A percentile compares a stretch with the other conserved stretches of the same genome.
Evolutionary conservation across 2,113 vertebrate genomes (phyloP).

Genomic region (Aplodontia rufa): DNA sequence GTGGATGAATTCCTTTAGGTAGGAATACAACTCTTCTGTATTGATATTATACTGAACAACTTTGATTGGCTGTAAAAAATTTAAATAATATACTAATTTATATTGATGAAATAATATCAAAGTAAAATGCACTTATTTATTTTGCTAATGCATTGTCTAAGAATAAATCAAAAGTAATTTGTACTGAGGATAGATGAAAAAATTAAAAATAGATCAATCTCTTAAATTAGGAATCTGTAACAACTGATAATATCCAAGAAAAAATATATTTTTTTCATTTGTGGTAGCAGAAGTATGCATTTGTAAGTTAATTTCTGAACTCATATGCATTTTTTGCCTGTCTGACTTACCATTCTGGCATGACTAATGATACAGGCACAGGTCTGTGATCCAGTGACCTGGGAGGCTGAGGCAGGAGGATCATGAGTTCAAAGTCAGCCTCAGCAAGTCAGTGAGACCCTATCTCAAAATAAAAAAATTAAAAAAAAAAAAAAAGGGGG

Average conservation of each 20-base stretch:
- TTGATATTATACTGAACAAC: slow-evolving; percentile 98
- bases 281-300: neutral
- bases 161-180: slow-evolving; percentile 29
- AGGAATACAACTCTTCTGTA: slow-evolving; percentile 97
- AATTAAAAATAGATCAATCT: slow-evolving; percentile 7
- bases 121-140: slow-evolving; percentile 39
- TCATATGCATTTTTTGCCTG: neutral
- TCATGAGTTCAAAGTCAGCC: too few relatives aligned
- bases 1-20: slow-evolving; percentile 98
- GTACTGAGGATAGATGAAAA: slow-evolving; percentile 15
- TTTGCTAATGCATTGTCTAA: slow-evolving; percentile 31
- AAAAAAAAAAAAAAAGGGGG: too few relatives aligned
- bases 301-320: neutral
- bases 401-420: too few relatives aligned
- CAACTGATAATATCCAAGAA: neutral
- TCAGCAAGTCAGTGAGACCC: too few relatives aligned
- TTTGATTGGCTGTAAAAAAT: slow-evolving; percentile 88
- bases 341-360: neutral
- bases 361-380: neutral
- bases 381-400: too few relatives aligned
- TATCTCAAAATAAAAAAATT: too few relatives aligned
- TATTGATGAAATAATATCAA: slow-evolving; percentile 26
- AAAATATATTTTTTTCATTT: neutral
- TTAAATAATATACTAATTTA: slow-evolving; percentile 58
- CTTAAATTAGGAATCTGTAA: slow-evolving; percentile 46